phyloP scores from a whole-genome alignment of 2,888 invertebrate genomes.

The Portevinia maculata region DNA sequence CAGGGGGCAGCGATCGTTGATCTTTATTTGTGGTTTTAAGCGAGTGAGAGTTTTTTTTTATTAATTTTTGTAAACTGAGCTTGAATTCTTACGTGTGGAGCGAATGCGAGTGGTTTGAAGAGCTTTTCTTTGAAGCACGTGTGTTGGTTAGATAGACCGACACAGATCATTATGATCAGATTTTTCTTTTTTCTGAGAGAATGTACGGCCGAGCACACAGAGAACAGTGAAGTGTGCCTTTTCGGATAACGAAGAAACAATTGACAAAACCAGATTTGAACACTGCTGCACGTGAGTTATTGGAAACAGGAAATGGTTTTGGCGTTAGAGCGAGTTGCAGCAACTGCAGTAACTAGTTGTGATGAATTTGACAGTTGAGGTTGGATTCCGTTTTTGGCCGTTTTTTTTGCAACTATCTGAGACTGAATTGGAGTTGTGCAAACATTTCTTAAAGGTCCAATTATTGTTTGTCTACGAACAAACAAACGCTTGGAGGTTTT shows the following conservation, averaged over 20 bases:
- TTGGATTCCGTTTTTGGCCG: not conserved
- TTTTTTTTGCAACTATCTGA: not conserved
- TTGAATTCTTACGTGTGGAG: not conserved
- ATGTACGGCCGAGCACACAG: constrained; percentile 27
- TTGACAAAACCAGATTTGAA: constrained; percentile 34
- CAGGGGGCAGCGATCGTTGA: constrained; percentile 54
- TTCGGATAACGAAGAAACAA: not conserved
- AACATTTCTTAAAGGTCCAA: not conserved
- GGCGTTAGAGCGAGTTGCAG: constrained; percentile 23
- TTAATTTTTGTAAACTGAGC: constrained; percentile 1
- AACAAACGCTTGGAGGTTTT: too few relatives aligned
- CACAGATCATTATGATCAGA: constrained; percentile 35
- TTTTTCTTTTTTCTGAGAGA: constrained; percentile 8
- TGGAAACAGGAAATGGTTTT: constrained; percentile 64
- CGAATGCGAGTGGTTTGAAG: not conserved
- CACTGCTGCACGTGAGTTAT: constrained; percentile 58
- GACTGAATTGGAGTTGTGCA: not conserved
- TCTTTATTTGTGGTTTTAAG: constrained; percentile 53
- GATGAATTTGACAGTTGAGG: constrained; percentile 21
- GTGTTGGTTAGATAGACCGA: constrained; percentile 36
- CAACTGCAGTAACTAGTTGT: constrained; percentile 26
- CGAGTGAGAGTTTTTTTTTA: constrained; percentile 21
- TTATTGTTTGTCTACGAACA: too few relatives aligned
- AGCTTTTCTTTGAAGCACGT: constrained; percentile 63
- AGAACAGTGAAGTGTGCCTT: not conserved